Evolutionary conservation across 2,113 vertebrate genomes (phyloP).

Genomic region (Notechis scutatus): DNA sequence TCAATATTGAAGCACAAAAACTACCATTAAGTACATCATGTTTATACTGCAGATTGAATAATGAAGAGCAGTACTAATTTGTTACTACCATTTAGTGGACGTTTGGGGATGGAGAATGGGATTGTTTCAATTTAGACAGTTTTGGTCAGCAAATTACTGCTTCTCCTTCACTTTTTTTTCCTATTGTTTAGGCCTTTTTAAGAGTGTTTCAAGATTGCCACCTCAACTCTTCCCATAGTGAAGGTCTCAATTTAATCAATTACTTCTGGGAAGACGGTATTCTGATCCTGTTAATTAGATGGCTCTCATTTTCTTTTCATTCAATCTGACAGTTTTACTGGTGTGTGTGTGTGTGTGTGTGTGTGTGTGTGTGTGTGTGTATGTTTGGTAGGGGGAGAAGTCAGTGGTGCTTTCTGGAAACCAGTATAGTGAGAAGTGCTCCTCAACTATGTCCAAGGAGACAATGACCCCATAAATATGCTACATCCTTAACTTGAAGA

Average conservation of each 20-base stretch:
- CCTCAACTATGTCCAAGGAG: background rate
- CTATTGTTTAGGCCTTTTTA: background rate
- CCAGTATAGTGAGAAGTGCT: background rate
- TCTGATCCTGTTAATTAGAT: background rate
- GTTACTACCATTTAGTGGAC: background rate
- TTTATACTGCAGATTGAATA: constrained; percentile 5
- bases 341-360: background rate
- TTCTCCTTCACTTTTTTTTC: background rate
- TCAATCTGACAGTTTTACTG: background rate
- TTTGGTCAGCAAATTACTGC: constrained; percentile 1
- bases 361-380: background rate
- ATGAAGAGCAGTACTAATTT: background rate
- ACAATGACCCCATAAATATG: fast-evolving
- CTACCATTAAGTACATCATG: background rate
- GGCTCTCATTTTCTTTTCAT: background rate
- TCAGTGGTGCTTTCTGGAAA: background rate
- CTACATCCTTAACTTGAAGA: background rate
- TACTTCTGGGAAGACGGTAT: background rate
- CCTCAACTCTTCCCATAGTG: background rate
- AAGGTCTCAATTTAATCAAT: background rate
- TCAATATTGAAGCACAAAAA: background rate
- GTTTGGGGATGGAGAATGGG: background rate
- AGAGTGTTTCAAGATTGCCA: background rate
- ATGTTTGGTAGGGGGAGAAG: background rate
- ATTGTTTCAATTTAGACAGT: background rate